Conservation (phyloP, 2,113 vertebrate genomes). For the Anser brachyrhynchus region DNA sequence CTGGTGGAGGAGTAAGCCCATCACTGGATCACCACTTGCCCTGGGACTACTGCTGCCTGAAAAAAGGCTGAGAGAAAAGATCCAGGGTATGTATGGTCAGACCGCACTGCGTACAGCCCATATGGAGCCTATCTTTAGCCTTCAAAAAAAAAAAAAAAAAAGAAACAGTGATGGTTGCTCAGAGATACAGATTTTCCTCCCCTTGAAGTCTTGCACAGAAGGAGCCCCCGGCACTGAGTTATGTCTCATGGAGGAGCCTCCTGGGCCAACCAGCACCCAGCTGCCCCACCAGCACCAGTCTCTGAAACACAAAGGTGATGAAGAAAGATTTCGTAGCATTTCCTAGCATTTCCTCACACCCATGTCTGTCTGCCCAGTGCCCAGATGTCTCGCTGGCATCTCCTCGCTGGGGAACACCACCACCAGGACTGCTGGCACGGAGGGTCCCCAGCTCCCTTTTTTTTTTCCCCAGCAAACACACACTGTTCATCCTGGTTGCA, state of each 20-base stretch:
- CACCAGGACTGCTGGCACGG: accelerated
- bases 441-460: not conserved
- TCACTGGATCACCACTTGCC: not conserved
- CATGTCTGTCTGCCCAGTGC: not conserved
- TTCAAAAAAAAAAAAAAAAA: not conserved
- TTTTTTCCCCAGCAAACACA: not conserved
- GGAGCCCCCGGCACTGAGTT: not conserved
- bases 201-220: not conserved
- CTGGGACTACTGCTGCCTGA: not conserved
- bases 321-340: not conserved
- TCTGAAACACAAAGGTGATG: not conserved
- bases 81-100: not conserved
- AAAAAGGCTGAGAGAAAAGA: not conserved
- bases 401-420: not conserved
- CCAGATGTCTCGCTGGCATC: accelerated
- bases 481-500: not conserved
- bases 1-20: not conserved
- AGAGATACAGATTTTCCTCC: slow-evolving; percentile 17
- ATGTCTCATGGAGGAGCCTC: not conserved
- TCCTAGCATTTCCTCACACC: not conserved
- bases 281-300: accelerated
- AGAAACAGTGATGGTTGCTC: not conserved
- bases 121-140: slow-evolving; percentile 58
- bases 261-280: not conserved
- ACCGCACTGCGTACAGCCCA: not conserved